Conservation (phyloP, 2,797 vertebrate species). For the Manis javanica region DNA sequence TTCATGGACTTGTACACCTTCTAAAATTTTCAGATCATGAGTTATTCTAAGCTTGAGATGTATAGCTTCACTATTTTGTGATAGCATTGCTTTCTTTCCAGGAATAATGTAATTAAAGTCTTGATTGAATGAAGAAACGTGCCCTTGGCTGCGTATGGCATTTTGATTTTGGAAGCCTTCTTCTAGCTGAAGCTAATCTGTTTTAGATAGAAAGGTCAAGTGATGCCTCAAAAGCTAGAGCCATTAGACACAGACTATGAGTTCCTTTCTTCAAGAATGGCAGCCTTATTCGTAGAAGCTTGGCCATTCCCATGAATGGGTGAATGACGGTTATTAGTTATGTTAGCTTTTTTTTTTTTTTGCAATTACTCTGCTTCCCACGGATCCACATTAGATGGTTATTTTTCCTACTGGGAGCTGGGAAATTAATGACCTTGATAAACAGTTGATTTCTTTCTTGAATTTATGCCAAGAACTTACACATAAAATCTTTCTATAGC, state of each 20-base stretch:
- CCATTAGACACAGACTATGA: background rate
- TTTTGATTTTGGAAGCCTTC: constrained; percentile 63
- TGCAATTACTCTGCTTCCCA: background rate
- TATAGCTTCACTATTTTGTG: background rate
- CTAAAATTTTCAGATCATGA: background rate
- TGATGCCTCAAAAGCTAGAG: background rate
- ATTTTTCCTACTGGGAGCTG: background rate
- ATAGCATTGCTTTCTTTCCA: constrained; percentile 24
- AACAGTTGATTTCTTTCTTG: background rate
- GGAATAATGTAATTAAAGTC: constrained; percentile 61
- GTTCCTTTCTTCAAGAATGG: background rate
- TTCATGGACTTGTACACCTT: constrained; percentile 33
- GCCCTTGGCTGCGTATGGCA: constrained; percentile 31
- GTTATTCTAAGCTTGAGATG: background rate
- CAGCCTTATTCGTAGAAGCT: background rate
- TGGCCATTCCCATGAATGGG: background rate
- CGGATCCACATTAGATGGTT: background rate
- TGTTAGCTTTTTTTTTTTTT: background rate
- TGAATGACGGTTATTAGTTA: background rate
- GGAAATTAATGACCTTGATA: background rate
- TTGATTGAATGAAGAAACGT: constrained; percentile 53
- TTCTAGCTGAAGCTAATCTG: constrained; percentile 14
- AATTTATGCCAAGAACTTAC: constrained; percentile 15
- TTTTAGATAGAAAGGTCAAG: constrained; percentile 58
- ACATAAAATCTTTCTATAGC: background rate